Conservation (phyloP, 2,113 vertebrate species). For the Gambusia holbrooki region DNA sequence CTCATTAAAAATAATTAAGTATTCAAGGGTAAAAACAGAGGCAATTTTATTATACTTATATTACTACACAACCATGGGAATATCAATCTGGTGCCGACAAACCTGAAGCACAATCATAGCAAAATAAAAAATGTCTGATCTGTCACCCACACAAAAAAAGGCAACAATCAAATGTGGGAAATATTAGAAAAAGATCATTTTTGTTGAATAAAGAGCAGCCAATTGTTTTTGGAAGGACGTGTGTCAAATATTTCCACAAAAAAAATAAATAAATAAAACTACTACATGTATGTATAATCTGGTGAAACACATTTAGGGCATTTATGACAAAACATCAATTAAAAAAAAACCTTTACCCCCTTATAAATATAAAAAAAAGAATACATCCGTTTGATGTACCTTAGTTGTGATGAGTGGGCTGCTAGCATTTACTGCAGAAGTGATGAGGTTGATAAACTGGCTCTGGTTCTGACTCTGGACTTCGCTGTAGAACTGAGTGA, state of each 20-base stretch:
- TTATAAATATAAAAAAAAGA: background rate
- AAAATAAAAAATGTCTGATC: too few species aligned
- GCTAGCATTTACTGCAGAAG: slow-evolving; percentile 89
- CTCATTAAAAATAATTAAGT: too few species aligned
- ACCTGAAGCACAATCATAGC: too few species aligned
- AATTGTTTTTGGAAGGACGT: background rate
- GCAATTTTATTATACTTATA: too few species aligned
- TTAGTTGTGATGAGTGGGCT: slow-evolving; percentile 93
- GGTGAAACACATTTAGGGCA: background rate
- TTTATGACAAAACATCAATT: background rate
- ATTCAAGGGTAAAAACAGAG: too few species aligned
- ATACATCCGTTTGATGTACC: slow-evolving; percentile 74
- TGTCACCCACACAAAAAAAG: too few species aligned
- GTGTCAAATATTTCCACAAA: background rate
- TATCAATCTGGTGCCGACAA: too few species aligned
- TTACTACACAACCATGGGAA: too few species aligned
- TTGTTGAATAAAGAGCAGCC: background rate
- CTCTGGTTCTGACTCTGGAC: slow-evolving; percentile 90
- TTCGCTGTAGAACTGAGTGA: slow-evolving; percentile 95
- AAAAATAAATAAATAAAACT: too few species aligned
- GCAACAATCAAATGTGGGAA: too few species aligned
- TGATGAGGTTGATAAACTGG: slow-evolving; percentile 92
- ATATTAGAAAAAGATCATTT: background rate
- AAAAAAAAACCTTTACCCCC: background rate
- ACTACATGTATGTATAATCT: too few species aligned